Percentiles rank a stretch among this genome's conserved stretches.
These are phyloP conservation scores for Drosophila sucinea DNA, from an alignment of 1,140 invertebrate species.

Conservation along the genomic window DNA sequence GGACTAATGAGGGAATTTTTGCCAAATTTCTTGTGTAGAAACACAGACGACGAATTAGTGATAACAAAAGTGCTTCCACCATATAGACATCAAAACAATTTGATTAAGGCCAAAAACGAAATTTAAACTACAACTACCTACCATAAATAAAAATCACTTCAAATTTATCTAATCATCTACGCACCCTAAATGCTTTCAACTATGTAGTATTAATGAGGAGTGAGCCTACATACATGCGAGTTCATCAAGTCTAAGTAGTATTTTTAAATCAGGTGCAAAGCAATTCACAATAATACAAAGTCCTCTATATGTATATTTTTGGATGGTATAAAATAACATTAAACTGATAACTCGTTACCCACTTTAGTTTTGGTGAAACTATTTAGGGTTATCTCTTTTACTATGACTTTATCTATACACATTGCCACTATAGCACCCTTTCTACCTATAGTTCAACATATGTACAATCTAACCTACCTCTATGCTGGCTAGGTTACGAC, in stretches of 20 bases:
- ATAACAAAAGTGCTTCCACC: slow-evolving; percentile 37
- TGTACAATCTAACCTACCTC: slow-evolving; percentile 12
- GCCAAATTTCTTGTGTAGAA: slow-evolving; percentile 14
- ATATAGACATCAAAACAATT: slow-evolving; percentile 63
- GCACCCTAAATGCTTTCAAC: slow-evolving; percentile 24
- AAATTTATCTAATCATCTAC: slow-evolving; percentile 57
- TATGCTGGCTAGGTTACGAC: slow-evolving; percentile 9
- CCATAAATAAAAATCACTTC: slow-evolving; percentile 33
- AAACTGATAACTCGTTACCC: neutral
- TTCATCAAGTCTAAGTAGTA: neutral
- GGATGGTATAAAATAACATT: neutral
- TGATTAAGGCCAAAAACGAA: slow-evolving; percentile 37
- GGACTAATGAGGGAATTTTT: slow-evolving; percentile 26
- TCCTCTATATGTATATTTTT: neutral
- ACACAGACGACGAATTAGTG: slow-evolving; percentile 19
- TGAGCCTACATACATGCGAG: neutral
- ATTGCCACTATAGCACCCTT: neutral
- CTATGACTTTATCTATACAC: neutral
- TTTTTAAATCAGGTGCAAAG: slow-evolving; percentile 14
- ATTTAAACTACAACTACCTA: slow-evolving; percentile 7
- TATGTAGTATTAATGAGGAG: neutral
- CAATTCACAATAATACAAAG: slow-evolving; percentile 5
- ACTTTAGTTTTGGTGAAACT: neutral
- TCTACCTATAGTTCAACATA: neutral
- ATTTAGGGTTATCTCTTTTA: neutral